These are phyloP conservation scores for Didymodactylos carnosus DNA, from an alignment of 2,888 invertebrate genomes.

Conservation along the genomic window DNA sequence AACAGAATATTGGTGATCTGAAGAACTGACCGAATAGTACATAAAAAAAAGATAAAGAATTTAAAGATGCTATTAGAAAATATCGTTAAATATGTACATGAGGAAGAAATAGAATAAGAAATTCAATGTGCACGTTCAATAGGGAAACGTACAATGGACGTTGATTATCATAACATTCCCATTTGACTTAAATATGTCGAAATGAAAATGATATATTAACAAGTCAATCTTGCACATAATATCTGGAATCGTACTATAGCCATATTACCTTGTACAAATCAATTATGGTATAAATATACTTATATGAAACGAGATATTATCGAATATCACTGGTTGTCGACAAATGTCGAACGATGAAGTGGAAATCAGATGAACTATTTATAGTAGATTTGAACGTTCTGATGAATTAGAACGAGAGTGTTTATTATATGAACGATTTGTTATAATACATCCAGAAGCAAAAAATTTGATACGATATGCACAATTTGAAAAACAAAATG, in stretches of 20 bases:
- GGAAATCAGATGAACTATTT: conserved; percentile 98
- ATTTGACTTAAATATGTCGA: conserved; percentile 92
- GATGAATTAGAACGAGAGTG: conserved; percentile 85
- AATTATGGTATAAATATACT: conserved; percentile 99
- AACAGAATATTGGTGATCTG: conserved; percentile 95
- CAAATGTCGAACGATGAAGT: conserved; percentile 96
- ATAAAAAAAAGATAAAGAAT: conserved; percentile 76
- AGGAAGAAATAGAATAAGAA: conserved; percentile 96
- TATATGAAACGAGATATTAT: conserved; percentile 99
- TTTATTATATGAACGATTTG: conserved; percentile 78
- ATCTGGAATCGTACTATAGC: conserved; percentile 94
- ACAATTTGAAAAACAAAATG: conserved; percentile 79
- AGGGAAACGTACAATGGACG: conserved; percentile 85
- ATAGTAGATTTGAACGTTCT: conserved; percentile 93
- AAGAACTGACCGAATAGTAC: conserved; percentile 83
- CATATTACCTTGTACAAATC: conserved; percentile 80
- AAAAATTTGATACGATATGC: conserved; percentile 98
- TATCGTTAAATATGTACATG: conserved; percentile 96
- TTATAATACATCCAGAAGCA: conserved; percentile 86
- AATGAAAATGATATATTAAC: conserved; percentile 69
- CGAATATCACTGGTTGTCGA: conserved; percentile 61
- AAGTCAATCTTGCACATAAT: conserved; percentile 87
- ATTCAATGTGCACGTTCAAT: conserved; percentile 70
- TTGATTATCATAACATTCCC: conserved; percentile 85
- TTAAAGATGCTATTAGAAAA: conserved; percentile 90